A percentile compares a stretch with the other conserved stretches of the same genome.
Evolutionary conservation across 2,113 vertebrate species (phyloP).

Genomic region (Semicossyphus pulcher): DNA sequence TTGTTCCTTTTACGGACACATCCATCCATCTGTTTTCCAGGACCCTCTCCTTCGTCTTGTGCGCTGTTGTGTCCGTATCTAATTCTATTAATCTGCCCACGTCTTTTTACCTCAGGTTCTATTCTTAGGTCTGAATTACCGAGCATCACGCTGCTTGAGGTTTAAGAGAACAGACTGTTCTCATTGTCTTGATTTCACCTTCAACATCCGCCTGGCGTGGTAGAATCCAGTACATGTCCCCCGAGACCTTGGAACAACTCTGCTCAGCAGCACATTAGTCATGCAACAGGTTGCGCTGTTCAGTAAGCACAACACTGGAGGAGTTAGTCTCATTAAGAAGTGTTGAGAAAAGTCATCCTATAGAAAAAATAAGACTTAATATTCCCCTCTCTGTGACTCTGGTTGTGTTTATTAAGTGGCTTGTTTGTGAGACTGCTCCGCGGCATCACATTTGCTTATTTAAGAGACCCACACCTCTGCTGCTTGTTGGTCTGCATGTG

Average conservation of each 20-base stretch:
- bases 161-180: conserved; percentile 77
- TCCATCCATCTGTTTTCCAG: conserved; percentile 65
- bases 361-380: conserved; percentile 35
- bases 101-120: conserved; percentile 66
- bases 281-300: conserved; percentile 76
- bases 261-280: conserved; percentile 75
- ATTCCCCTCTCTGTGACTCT: conserved; percentile 20
- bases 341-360: conserved; percentile 44
- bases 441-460: conserved; percentile 48
- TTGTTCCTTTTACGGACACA: conserved; percentile 79
- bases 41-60: conserved; percentile 39
- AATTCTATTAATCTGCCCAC: conserved; percentile 70
- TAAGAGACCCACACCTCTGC: conserved; percentile 47
- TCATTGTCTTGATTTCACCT: conserved; percentile 80
- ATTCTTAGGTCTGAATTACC: conserved; percentile 65
- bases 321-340: conserved; percentile 58
- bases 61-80: conserved; percentile 64
- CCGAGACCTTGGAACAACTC: conserved; percentile 73
- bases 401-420: conserved; percentile 20
- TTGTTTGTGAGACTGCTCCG: conserved; percentile 32
- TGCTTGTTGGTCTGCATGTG: conserved; percentile 65
- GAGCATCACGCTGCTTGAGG: conserved; percentile 58
- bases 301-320: conserved; percentile 52
- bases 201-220: conserved; percentile 78
- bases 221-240: conserved; percentile 80